Percentiles rank a stretch among this genome's conserved stretches.
These are phyloP conservation scores for Bombyx huttoni DNA, from an alignment of 2,888 invertebrate genomes.

Conservation along the genomic window DNA sequence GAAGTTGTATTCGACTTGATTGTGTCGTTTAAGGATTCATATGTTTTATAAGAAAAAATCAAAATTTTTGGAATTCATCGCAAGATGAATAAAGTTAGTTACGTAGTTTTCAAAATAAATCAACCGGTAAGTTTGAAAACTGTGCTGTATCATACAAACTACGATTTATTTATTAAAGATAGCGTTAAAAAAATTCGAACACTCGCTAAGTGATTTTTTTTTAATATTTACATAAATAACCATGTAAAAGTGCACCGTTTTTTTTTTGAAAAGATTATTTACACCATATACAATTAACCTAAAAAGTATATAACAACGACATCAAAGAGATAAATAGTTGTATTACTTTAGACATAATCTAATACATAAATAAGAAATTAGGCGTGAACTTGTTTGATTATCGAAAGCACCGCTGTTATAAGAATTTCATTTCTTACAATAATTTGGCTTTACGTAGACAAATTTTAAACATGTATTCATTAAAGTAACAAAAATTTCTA, in stretches of 20 bases:
- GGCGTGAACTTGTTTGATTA: background rate
- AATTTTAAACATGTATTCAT: conserved; percentile 13
- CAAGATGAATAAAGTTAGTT: background rate
- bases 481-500: conserved; percentile 16
- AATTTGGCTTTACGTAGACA: conserved; percentile 16
- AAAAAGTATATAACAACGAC: conserved; percentile 57
- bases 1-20: background rate
- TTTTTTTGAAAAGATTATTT: conserved; percentile 33
- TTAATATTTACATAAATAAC: conserved; percentile 32
- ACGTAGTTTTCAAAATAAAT: background rate
- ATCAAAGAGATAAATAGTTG: conserved; percentile 4
- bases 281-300: conserved; percentile 60
- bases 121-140: too few relatives aligned
- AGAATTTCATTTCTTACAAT: conserved; percentile 6
- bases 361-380: conserved; percentile 1
- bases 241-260: conserved; percentile 57
- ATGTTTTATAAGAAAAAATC: background rate
- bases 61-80: background rate
- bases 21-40: background rate
- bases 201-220: background rate
- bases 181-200: background rate
- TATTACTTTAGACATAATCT: background rate
- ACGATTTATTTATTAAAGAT: too few relatives aligned
- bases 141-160: too few relatives aligned
- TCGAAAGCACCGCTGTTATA: conserved; percentile 5